Base-by-base conservation (phyloP, 1,140 invertebrate genomes). In the Helicorthomorpha holstii region DNA sequence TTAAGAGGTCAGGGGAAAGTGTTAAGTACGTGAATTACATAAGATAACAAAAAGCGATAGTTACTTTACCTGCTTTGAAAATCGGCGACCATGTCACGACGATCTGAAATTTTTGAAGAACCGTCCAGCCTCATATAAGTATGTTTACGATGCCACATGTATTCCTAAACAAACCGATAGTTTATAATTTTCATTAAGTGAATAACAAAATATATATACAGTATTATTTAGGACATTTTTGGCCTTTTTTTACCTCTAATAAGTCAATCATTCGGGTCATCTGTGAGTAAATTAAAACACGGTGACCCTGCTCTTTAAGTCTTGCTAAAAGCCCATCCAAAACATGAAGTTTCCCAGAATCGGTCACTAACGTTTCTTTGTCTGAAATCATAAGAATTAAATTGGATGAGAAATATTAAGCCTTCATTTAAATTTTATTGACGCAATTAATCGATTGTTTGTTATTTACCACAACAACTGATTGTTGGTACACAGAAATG, bases 191-290 rank as follows among this genome's bases (percentile, higher is more conserved):
- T 7, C 4, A 7, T 7, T 46, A 46, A 42, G 19, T 1, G 34
- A 43, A 22, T 16, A 12, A 16, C 26, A 46, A 46, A 46, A 46
- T 12, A 25, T 19, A 21, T 46, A 46, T 7, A 12, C 19, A 22
- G 7, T 46, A 46, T 7, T 7, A 7, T 22, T 46, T 10, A 46
- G 7, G 12, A 21, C 19, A 22, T 46, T 46, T 46, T 34, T 34
- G 16, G 7, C 29, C 7, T 34, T 7, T 7, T 34, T 34, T 67
- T 66, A 92, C 91, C 76, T 95, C 90, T 43, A 97, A 66, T 23
- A 97, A 70, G 66, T 97, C 92, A 58, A 97, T 87, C 88, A 95
- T 93, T 65, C 87, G 83, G 0, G 88, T 93, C 89, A 97, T 95
- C 69, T 96, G 92, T 3, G 91, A 94, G 67, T 95, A 98, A 59